These are phyloP conservation scores for Drosophila lowei DNA, from an alignment of 1,140 invertebrate species.

Conservation along the genomic window DNA sequence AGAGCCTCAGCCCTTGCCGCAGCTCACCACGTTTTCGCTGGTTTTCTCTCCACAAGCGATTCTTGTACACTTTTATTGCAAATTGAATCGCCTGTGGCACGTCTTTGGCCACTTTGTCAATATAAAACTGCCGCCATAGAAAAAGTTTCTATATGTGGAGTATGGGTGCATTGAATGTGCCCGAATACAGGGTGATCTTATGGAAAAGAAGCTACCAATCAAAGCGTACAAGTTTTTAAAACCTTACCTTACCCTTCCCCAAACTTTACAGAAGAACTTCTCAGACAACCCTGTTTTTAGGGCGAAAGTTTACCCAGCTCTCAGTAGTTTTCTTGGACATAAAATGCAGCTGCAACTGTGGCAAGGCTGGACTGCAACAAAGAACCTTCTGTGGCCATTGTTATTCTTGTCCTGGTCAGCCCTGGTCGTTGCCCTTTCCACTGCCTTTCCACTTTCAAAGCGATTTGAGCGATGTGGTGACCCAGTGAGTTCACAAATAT, in stretches of 20 bases:
- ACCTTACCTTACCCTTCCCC: too few species aligned
- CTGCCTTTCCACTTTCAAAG: slow-evolving; percentile 9
- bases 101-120: slow-evolving; percentile 67
- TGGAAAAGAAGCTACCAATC: too few species aligned
- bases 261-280: not conserved
- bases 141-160: slow-evolving; percentile 12
- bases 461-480: slow-evolving; percentile 30
- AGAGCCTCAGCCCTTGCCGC: too few species aligned
- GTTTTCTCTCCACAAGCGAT: slow-evolving; percentile 5
- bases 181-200: slow-evolving; percentile 46
- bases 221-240: not conserved
- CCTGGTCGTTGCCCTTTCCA: slow-evolving; percentile 61
- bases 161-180: not conserved
- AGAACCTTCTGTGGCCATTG: slow-evolving; percentile 58
- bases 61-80: slow-evolving; percentile 66
- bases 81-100: slow-evolving; percentile 72
- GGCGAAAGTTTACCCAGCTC: slow-evolving; percentile 42
- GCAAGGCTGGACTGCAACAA: slow-evolving; percentile 51
- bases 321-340: slow-evolving; percentile 57
- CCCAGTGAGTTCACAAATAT: slow-evolving; percentile 69
- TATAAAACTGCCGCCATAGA: slow-evolving; percentile 58
- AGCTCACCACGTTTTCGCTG: too few species aligned
- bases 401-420: slow-evolving; percentile 57
- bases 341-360: slow-evolving; percentile 73
- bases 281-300: slow-evolving; percentile 18